Conservation (phyloP, 1,140 invertebrate species). For the Notospermus geniculatus region DNA sequence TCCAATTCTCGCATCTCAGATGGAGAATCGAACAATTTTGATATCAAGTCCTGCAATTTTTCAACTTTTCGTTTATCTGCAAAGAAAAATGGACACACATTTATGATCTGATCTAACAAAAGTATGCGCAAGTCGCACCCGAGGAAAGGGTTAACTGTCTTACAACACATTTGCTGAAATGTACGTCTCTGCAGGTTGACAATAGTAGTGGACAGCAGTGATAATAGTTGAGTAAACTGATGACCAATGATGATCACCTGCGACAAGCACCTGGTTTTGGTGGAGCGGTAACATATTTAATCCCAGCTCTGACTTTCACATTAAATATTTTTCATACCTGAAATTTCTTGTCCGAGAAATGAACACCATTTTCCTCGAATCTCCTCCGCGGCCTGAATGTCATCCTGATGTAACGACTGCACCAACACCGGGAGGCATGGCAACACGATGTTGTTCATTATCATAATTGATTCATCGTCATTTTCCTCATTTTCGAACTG, state of each 20-base stretch:
- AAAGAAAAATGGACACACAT: constrained; percentile 22
- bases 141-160: too few relatives aligned
- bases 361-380: constrained; percentile 46
- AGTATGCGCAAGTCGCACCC: too few relatives aligned
- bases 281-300: too few relatives aligned
- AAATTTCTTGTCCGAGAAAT: constrained; percentile 44
- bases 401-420: constrained; percentile 27
- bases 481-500: constrained; percentile 40
- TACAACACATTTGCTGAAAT: too few relatives aligned
- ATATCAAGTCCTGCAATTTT: constrained; percentile 47
- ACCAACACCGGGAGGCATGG: constrained; percentile 36
- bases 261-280: too few relatives aligned
- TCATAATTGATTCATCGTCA: constrained; percentile 29
- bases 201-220: too few relatives aligned
- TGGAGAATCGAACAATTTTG: constrained; percentile 47
- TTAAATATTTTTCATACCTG: too few relatives aligned
- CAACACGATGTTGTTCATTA: constrained; percentile 40
- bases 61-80: constrained; percentile 40
- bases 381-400: constrained; percentile 36
- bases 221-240: too few relatives aligned
- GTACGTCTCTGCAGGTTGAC: too few relatives aligned
- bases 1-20: constrained; percentile 18
- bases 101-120: too few relatives aligned
- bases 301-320: too few relatives aligned
- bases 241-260: too few relatives aligned